Evolutionary conservation across 2,888 invertebrate species (phyloP).

Genomic region (Cantharis flavilabris): DNA sequence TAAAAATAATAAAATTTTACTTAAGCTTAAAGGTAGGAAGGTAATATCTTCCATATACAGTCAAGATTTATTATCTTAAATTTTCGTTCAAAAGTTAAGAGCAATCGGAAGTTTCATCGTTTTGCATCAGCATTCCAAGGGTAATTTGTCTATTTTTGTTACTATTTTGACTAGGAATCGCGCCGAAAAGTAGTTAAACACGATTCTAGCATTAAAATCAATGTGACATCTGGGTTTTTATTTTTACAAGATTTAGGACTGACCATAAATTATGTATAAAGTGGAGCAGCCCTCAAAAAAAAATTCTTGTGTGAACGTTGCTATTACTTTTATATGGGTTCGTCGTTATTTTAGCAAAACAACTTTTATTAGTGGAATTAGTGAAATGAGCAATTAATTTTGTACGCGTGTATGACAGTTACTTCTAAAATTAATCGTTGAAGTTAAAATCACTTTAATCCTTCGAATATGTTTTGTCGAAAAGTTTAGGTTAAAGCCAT

Average conservation of each 20-base stretch:
- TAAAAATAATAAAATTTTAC: background rate
- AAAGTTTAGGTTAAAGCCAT: background rate
- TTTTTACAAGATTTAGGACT: slow-evolving; percentile 6
- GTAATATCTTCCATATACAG: background rate
- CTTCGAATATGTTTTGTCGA: background rate
- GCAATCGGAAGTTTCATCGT: slow-evolving; percentile 6
- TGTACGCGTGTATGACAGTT: background rate
- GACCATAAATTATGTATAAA: slow-evolving; percentile 25
- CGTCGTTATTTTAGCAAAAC: background rate
- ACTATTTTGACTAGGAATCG: slow-evolving; percentile 25
- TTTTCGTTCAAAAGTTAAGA: background rate
- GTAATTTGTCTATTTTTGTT: slow-evolving; percentile 34
- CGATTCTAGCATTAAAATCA: slow-evolving; percentile 32
- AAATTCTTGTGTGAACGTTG: background rate
- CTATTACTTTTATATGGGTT: background rate
- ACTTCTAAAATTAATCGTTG: background rate
- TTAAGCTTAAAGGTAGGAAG: background rate
- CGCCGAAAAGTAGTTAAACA: slow-evolving; percentile 28
- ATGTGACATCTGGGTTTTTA: slow-evolving; percentile 32
- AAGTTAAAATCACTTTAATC: background rate
- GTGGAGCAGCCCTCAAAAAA: background rate
- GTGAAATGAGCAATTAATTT: background rate
- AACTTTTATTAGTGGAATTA: background rate
- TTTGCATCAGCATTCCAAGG: background rate
- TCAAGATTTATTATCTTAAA: background rate